Conservation (phyloP, 2,113 vertebrate genomes). For the Genyomyrus donnyi region DNA sequence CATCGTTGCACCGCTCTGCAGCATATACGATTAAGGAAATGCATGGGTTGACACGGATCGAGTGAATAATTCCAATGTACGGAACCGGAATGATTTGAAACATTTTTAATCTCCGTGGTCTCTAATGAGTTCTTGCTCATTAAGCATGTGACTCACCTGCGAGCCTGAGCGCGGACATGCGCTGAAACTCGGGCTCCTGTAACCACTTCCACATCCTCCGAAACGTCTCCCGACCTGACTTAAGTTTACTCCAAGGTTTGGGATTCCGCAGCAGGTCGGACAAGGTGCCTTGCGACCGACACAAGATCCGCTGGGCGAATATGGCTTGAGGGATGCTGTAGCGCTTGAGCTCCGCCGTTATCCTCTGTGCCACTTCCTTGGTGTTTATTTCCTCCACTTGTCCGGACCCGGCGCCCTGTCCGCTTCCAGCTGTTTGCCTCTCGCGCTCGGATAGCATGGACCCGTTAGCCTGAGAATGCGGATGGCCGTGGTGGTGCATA, state of each 20-base stretch:
- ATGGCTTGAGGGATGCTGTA: conserved; percentile 99
- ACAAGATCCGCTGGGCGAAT: conserved; percentile 96
- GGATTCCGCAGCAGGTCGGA: conserved; percentile 96
- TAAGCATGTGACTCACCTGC: conserved; percentile 76
- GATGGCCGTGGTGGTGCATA: conserved; percentile 76
- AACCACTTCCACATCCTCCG: conserved; percentile 99
- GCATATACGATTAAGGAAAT: neutral
- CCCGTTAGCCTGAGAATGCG: conserved; percentile 73
- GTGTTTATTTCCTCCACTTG: conserved; percentile 97
- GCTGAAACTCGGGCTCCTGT: conserved; percentile 95
- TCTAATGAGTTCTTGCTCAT: conserved; percentile 17
- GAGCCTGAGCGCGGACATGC: conserved; percentile 93
- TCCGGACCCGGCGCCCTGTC: conserved; percentile 69
- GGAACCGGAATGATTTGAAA: neutral
- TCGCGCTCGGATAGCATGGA: conserved; percentile 75
- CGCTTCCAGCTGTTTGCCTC: conserved; percentile 62
- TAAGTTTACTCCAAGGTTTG: conserved; percentile 99
- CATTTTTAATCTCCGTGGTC: neutral
- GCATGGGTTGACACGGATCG: neutral
- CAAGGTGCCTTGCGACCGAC: conserved; percentile 93
- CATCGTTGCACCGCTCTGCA: neutral
- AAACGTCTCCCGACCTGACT: conserved; percentile 96
- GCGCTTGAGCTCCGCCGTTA: conserved; percentile 93
- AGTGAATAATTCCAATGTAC: neutral
- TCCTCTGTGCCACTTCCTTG: conserved; percentile 93